Evolutionary conservation across 1,140 invertebrate species (phyloP), one percentile per base, ranked within the genome.

Genomic region (Drosophila asahinai): DNA sequence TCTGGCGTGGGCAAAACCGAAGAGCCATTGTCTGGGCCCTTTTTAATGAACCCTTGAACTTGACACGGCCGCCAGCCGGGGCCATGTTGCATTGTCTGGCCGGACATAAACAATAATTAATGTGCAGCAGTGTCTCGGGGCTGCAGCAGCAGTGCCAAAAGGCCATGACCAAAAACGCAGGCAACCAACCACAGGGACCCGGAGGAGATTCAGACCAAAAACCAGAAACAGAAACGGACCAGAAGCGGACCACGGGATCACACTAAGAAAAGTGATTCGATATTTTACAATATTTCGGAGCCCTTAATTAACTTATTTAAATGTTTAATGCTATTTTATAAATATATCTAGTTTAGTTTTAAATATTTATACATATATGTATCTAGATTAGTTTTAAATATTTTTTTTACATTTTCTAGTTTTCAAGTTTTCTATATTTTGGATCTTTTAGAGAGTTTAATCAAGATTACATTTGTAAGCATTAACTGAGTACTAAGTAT

Each of bases 41-140:
- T 68, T 73, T 80, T 86, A 86, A 86, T 86, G 82, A 86, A 90
- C 84, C 80, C 84, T 87, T 89, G 84, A 89, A 89, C 84, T 89
- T 89, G 84, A 89, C 68, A 82, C 83, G 52, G 83, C 83, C 73
- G 77, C 83, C 68, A 82, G 82, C 47, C 61, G 64, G 64, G 62
- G 11, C 60, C 65, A 61, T 81, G 84, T 81, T 87, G 84, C 84
- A 89, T 72, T 86, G 83, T 86, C 49, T 78, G 75, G 68, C 58
- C 70, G 72, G 67, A 73, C 81, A 84, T 83, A 72, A 80, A 86
- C 80, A 87, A 83, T 87, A 87, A 87, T 80, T 80, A 86, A 86
- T 84, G 61, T 80, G 77, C 81, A 68, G 68, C 80, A 78, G 49
- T 74, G 73, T 77, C 79, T 61, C 71, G 76, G 52, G 52, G 52